Conservation (phyloP, 2,113 vertebrate genomes). For the Lutjanus erythropterus region DNA sequence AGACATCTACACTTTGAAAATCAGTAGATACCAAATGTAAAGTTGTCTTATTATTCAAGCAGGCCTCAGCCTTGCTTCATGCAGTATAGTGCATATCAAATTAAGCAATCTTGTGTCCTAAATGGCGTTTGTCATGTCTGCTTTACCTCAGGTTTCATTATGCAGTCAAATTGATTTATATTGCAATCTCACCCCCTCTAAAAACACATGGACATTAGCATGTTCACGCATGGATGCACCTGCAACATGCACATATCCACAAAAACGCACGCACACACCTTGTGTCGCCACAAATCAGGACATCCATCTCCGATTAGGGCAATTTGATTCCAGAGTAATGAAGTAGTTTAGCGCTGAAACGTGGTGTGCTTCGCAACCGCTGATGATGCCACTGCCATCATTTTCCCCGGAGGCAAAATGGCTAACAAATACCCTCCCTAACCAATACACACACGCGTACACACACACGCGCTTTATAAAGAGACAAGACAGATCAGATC, state of each 20-base stretch:
- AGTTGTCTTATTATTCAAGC: background rate
- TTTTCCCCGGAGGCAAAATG: constrained; percentile 44
- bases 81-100: background rate
- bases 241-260: constrained; percentile 5
- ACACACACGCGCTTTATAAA: constrained; percentile 32
- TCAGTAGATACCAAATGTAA: background rate
- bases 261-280: constrained; percentile 6
- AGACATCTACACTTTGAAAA: background rate
- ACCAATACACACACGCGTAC: background rate
- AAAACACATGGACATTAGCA: background rate
- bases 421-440: constrained; percentile 23
- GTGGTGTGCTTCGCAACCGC: constrained; percentile 13
- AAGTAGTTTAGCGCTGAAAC: constrained; percentile 56
- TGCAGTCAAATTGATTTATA: constrained; percentile 40
- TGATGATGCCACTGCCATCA: constrained; percentile 19
- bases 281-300: constrained; percentile 44
- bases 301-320: constrained; percentile 64
- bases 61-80: background rate
- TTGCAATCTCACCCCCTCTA: background rate
- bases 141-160: constrained; percentile 47
- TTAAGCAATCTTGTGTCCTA: background rate
- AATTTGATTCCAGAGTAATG: constrained; percentile 63
- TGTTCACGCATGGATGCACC: background rate
- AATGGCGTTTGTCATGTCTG: constrained; percentile 15
- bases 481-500: constrained; percentile 57